Percentiles rank a stretch among this genome's conserved stretches.
These are phyloP conservation scores for Helleia helle DNA, from an alignment of 2,888 invertebrate genomes.

Conservation along the genomic window DNA sequence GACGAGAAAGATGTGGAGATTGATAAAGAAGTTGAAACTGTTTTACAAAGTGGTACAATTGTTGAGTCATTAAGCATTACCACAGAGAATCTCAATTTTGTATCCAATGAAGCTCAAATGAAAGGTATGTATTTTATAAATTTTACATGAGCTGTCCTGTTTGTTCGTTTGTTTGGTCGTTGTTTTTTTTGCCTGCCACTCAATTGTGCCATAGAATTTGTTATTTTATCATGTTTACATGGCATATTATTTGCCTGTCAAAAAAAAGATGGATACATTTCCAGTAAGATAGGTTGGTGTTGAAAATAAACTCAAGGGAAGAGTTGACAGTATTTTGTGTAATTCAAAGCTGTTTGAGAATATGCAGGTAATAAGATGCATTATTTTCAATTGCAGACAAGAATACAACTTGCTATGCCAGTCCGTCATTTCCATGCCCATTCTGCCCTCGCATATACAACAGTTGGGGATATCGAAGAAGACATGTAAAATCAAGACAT, in stretches of 20 bases:
- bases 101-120: slow-evolving; percentile 54
- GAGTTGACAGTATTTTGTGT: too few species aligned
- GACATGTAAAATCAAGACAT: slow-evolving; percentile 77
- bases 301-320: too few species aligned
- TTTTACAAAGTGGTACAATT: slow-evolving; percentile 61
- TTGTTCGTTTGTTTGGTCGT: too few species aligned
- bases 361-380: too few species aligned
- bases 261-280: too few species aligned
- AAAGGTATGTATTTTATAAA: slow-evolving; percentile 41
- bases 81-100: slow-evolving; percentile 54
- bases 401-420: slow-evolving; percentile 45
- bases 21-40: slow-evolving; percentile 65
- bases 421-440: slow-evolving; percentile 76
- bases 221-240: too few species aligned
- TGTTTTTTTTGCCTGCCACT: too few species aligned
- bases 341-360: too few species aligned
- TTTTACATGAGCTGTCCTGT: too few species aligned
- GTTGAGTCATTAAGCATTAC: slow-evolving; percentile 62
- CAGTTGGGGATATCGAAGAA: slow-evolving; percentile 77
- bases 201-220: too few species aligned
- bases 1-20: slow-evolving; percentile 59
- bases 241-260: too few species aligned
- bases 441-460: slow-evolving; percentile 77
- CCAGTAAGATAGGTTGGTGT: too few species aligned
- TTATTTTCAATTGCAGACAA: slow-evolving; percentile 61